Conservation (phyloP, 2,888 invertebrate genomes). For the Tetropium fuscum region DNA sequence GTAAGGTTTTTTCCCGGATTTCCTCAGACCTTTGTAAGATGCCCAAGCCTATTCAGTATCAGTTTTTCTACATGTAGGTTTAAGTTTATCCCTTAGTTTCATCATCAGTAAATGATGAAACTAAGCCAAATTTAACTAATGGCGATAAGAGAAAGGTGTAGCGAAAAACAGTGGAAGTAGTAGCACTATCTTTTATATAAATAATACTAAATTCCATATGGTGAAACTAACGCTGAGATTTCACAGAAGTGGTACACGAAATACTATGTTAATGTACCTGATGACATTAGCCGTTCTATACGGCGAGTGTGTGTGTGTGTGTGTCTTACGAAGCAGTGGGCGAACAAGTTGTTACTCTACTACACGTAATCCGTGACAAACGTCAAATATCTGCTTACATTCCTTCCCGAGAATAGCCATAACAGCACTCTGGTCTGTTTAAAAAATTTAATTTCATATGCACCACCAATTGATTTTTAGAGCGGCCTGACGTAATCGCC, state of each 20-base stretch:
- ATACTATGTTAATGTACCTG: constrained; percentile 26
- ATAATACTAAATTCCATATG: no score
- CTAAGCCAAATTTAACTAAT: no score
- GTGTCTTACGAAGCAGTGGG: constrained; percentile 35
- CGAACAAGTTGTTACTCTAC: constrained; percentile 42
- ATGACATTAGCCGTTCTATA: constrained; percentile 31
- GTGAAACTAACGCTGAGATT: no score
- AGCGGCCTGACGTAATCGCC: constrained; percentile 18
- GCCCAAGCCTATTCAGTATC: no score
- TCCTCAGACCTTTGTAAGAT: no score
- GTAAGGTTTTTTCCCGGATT: no score
- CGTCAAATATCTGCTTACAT: constrained; percentile 39
- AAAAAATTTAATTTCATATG: constrained; percentile 20
- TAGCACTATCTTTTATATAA: no score
- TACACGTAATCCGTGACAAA: constrained; percentile 40
- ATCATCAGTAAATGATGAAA: no score
- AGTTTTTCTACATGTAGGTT: no score
- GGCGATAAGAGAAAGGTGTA: no score
- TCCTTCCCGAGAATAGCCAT: constrained; percentile 39
- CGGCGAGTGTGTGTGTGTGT: constrained; percentile 15
- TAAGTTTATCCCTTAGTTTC: no score
- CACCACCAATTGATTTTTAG: constrained; percentile 22
- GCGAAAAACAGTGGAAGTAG: no score
- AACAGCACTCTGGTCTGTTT: constrained; percentile 40
- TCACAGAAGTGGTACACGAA: background rate